phyloP scores from a whole-genome alignment of 2,888 invertebrate species.

The Apodemia mormo region DNA sequence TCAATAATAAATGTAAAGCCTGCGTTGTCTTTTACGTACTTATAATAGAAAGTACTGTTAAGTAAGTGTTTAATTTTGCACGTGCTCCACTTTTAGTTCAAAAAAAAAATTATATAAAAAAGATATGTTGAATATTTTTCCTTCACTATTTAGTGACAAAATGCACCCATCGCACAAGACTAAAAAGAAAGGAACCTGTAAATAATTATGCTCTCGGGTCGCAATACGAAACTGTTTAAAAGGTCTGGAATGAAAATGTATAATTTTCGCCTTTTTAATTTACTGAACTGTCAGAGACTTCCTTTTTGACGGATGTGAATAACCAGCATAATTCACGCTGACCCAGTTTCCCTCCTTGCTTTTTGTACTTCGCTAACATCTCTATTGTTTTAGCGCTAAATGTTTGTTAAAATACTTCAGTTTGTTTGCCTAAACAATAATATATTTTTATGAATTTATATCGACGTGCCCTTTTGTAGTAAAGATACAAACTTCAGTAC shows the following conservation, averaged over 20 bases:
- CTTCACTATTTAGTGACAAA: too few relatives aligned
- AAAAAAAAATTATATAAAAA: too few relatives aligned
- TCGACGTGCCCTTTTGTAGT: not conserved
- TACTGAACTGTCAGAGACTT: constrained; percentile 4
- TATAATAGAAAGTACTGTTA: too few relatives aligned
- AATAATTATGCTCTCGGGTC: not conserved
- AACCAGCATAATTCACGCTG: constrained; percentile 2
- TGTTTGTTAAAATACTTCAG: not conserved
- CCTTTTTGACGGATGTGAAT: constrained; percentile 11
- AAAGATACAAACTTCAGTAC: not conserved
- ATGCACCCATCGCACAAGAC: too few relatives aligned
- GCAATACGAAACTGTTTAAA: constrained; percentile 4
- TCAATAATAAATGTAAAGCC: too few relatives aligned
- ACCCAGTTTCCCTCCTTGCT: not conserved
- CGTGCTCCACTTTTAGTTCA: too few relatives aligned
- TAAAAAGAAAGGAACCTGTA: not conserved
- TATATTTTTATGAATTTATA: not conserved
- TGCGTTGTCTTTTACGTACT: too few relatives aligned
- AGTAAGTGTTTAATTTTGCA: too few relatives aligned
- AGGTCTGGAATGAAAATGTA: not conserved
- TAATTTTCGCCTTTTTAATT: constrained; percentile 15
- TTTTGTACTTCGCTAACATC: not conserved
- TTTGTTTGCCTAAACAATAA: not conserved
- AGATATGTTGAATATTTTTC: too few relatives aligned
- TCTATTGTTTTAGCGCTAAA: constrained; percentile 3